Base-by-base conservation (phyloP, 2,797 vertebrate species). In the Diglossa cyanea region DNA sequence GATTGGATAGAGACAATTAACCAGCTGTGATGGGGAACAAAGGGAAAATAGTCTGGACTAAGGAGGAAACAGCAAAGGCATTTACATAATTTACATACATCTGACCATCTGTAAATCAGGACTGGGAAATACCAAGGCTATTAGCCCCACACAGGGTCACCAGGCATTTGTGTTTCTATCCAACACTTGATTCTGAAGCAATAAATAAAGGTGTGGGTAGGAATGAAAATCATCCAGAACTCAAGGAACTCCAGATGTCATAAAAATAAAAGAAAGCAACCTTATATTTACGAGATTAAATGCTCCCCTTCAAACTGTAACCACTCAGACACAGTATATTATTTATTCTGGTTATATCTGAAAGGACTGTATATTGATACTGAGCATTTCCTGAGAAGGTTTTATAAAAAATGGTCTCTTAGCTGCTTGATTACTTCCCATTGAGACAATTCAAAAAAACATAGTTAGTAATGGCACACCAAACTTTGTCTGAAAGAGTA, bases 1-100 rank as follows among this genome's bases (percentile, higher is more conserved):
- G 93, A 95, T 73, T 95, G 90, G 50, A 68, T 25, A 89, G 85
- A 62, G 81, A 79, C 87, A 89, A 95, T 95, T 94, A 94, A 87
- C 54, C 85, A 95, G 84, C 90, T 95, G 93, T 95, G 81, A 89
- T 40, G 65, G 54, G 87, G 33, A 91, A 87, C 75, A 91, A 93
- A 91, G 63, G 40, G 63, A 76, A 94, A 93, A 95, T 62, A 87
- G 55, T 28, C 78, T 47, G 16, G 70, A 55, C 35, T 55, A 92
- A 87, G 85, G 51, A 89, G 67, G 63, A 76, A 94, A 87, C 28
- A 93, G 72, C 60, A 82, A 82, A 51, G 31, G 44, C 33, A 90
- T 93, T 94, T 94, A 65, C 84, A 78, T 92, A 68, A 84, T 87
- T 92, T 94, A 66, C 55, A 82, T 28, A 70, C 39, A 78, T 51